Evolutionary conservation across 2,113 vertebrate genomes (phyloP), one percentile per base, ranked within the genome.

Genomic region (Origma solitaria): DNA sequence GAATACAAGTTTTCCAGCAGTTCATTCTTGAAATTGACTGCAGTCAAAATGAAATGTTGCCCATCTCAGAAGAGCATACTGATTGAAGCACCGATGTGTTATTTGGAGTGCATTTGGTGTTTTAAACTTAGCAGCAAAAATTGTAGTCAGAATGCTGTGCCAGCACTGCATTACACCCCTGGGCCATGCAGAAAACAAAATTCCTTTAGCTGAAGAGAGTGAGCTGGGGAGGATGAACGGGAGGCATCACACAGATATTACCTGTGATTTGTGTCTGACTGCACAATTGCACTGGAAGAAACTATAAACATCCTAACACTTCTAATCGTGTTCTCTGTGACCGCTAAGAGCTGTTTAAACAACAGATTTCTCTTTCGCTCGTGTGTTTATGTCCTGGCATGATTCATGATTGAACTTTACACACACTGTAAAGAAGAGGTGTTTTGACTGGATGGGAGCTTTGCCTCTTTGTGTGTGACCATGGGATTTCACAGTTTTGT

Each of bases 221-320:
- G 20, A 64, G 16, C 35, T 75, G 83, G 45, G 6, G 10, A 9
- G 44, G 37, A 25, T 31, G 57, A 50, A 66, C 4, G 23, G 27
- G 24, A 68, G 22, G 16, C 4, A 24, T 44, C 10, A 2, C 27
- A 20, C 27, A 57, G 78, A 21, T 75, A 6, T 18, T 38, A 17
- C 4, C 33, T 0, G 0, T 6, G 5, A 25, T 10, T 71, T 62
- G 5, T 62, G 49, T 40, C 31, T 62, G 25, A 57, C 20, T 15
- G n/a, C 37, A 60, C 25, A 35, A 21, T 8, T 1, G 2, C 28
- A 24, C 16, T 31, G 33, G 40, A 42, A 90, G 37, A 49, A 69
- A 54, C 19, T 3, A 37, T 28, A n/a, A 61, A 45, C 51, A 79
- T 40, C 8, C 23, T 35, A 76, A 16, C 10, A 10, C 13, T 62